Evolutionary conservation across 2,888 invertebrate species (phyloP).

Genomic region (Sphaerophoria taeniata): DNA sequence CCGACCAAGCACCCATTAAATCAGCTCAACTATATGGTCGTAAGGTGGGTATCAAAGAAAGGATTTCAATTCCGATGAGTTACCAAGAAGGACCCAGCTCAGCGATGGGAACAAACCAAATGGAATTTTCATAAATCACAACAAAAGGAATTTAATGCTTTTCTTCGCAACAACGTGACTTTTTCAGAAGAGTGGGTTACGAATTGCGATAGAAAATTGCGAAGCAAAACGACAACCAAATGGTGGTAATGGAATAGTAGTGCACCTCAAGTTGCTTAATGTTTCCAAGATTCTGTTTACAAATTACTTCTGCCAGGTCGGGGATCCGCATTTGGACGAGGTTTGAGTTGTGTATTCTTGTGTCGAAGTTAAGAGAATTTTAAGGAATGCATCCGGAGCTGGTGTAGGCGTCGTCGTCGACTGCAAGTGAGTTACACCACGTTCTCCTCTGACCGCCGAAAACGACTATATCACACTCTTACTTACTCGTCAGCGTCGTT

Average conservation of each 20-base stretch:
- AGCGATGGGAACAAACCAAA: constrained; percentile 50
- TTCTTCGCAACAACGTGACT: constrained; percentile 57
- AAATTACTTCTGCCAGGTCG: constrained; percentile 61
- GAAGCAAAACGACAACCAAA: no score
- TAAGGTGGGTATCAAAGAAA: constrained; percentile 50
- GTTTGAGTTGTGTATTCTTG: constrained; percentile 52
- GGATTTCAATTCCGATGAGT: constrained; percentile 32
- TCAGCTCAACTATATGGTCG: constrained; percentile 29
- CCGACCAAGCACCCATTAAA: neutral
- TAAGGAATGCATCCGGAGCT: neutral
- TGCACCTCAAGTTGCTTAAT: constrained; percentile 17
- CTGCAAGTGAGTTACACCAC: constrained; percentile 54
- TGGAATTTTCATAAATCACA: constrained; percentile 74
- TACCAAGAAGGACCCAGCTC: no score
- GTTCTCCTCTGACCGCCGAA: no score
- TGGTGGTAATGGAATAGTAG: neutral
- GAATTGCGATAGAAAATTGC: constrained; percentile 5
- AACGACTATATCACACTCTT: neutral
- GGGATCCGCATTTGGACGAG: constrained; percentile 34
- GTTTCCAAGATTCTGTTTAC: constrained; percentile 39
- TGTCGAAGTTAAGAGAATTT: constrained; percentile 34
- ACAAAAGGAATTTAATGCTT: constrained; percentile 72
- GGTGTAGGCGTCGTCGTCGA: constrained; percentile 8
- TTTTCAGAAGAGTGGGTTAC: constrained; percentile 21
- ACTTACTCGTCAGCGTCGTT: neutral